Evolutionary conservation across 1,140 invertebrate genomes (phyloP).

Genomic region (Samia ricini): DNA sequence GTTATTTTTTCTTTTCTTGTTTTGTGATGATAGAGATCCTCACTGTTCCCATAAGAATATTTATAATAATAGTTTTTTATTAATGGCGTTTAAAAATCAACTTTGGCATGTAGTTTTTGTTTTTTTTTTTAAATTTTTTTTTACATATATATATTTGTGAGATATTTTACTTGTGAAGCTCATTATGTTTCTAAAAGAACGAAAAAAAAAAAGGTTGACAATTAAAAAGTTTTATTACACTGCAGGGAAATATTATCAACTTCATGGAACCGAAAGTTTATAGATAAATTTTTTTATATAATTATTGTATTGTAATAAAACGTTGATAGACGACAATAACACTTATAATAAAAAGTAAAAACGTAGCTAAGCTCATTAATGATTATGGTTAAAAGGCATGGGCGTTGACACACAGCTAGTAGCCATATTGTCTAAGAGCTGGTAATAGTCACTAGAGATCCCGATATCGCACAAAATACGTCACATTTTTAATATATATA

Average conservation of each 20-base stretch:
- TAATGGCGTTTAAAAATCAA: conserved; percentile 66
- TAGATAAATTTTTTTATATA: conserved; percentile 74
- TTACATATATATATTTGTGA: too few species aligned
- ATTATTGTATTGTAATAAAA: conserved; percentile 37
- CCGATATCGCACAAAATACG: conserved; percentile 57
- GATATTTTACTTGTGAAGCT: not conserved
- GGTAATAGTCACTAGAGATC: conserved; percentile 38
- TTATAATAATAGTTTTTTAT: conserved; percentile 36
- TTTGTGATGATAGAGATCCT: conserved; percentile 70
- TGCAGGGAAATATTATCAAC: conserved; percentile 70
- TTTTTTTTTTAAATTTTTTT: conserved; percentile 46
- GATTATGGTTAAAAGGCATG: conserved; percentile 68
- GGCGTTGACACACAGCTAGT: conserved; percentile 40
- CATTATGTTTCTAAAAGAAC: not conserved
- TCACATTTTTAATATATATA: conserved; percentile 48
- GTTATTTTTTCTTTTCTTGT: conserved; percentile 15
- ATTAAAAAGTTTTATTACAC: conserved; percentile 43
- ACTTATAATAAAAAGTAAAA: conserved; percentile 76
- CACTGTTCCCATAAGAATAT: conserved; percentile 40
- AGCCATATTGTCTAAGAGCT: conserved; percentile 55
- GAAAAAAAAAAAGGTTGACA: conserved; percentile 31
- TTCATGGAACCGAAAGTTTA: conserved; percentile 65
- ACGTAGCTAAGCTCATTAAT: conserved; percentile 75
- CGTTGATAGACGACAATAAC: conserved; percentile 75
- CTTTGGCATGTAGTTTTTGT: conserved; percentile 63